phyloP scores from a whole-genome alignment of 2,888 invertebrate genomes.

The Antheraea assamensis region DNA sequence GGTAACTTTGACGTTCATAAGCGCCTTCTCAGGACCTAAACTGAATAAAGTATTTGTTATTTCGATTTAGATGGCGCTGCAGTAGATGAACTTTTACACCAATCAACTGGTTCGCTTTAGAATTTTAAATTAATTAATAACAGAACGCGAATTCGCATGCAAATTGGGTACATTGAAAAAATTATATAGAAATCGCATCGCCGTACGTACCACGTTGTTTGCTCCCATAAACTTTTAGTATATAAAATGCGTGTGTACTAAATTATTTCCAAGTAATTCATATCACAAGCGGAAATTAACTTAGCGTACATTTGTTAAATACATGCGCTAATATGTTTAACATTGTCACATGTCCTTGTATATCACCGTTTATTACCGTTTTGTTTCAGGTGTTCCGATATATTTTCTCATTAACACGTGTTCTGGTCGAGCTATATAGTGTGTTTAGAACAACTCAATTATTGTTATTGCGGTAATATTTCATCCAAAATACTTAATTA shows the following conservation, averaged over 20 bases:
- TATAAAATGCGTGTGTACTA: slow-evolving; percentile 3
- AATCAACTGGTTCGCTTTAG: too few species aligned
- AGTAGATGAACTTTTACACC: too few species aligned
- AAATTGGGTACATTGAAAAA: neutral
- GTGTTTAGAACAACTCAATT: neutral
- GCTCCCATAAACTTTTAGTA: neutral
- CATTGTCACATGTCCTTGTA: slow-evolving; percentile 11
- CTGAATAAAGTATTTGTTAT: too few species aligned
- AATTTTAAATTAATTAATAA: too few species aligned
- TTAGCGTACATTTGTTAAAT: slow-evolving; percentile 13
- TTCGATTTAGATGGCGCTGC: too few species aligned
- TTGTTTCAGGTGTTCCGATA: slow-evolving; percentile 7
- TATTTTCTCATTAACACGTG: slow-evolving; percentile 3
- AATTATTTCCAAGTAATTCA: neutral
- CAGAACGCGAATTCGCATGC: neutral
- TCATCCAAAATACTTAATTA: too few species aligned
- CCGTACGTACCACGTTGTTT: neutral
- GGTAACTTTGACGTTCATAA: too few species aligned
- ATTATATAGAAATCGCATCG: too few species aligned
- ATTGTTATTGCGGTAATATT: neutral
- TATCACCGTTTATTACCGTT: neutral
- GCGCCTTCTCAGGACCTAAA: too few species aligned
- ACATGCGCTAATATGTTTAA: slow-evolving; percentile 11
- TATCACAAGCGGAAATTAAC: slow-evolving; percentile 8
- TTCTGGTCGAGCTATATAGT: neutral